A percentile compares a stretch with the other conserved stretches of the same genome.
phyloP scores from a whole-genome alignment of 2,113 vertebrate species.

The Hepsetus odoe region DNA sequence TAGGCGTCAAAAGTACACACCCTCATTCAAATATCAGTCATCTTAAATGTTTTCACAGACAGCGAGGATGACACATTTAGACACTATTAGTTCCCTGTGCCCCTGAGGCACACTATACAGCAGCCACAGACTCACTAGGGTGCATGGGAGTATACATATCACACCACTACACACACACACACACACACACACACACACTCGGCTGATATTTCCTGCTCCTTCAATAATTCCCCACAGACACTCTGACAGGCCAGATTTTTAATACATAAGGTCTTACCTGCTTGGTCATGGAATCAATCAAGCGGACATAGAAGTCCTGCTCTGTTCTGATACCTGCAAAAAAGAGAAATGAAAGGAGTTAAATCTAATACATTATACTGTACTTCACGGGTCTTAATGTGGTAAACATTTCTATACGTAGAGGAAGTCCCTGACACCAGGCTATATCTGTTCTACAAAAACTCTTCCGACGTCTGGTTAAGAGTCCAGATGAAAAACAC shows the following conservation, averaged over 20 bases:
- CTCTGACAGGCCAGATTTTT: not conserved
- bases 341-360: not conserved
- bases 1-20: slow-evolving; percentile 18
- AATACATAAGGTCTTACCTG: slow-evolving; percentile 79
- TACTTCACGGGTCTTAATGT: not conserved
- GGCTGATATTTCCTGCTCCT: not conserved
- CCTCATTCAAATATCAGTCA: slow-evolving; percentile 26
- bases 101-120: slow-evolving; percentile 35
- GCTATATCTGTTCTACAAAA: too few relatives aligned
- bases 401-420: too few relatives aligned
- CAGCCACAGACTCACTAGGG: slow-evolving; percentile 32
- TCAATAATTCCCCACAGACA: not conserved
- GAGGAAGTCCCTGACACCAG: too few relatives aligned
- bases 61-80: slow-evolving; percentile 49
- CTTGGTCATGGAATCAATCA: slow-evolving; percentile 98
- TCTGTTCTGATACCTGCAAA: slow-evolving; percentile 88
- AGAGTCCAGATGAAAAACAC: not conserved
- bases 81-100: slow-evolving; percentile 42
- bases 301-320: slow-evolving; percentile 93
- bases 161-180: slow-evolving; percentile 12
- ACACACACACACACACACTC: slow-evolving; percentile 34
- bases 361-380: slow-evolving; percentile 9
- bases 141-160: slow-evolving; percentile 11
- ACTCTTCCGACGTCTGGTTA: not conserved
- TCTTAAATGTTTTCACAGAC: slow-evolving; percentile 46